A percentile compares a stretch with the other conserved stretches of the same genome.
phyloP scores from a whole-genome alignment of 2,888 invertebrate species.

The Lycophotia porphyrea region DNA sequence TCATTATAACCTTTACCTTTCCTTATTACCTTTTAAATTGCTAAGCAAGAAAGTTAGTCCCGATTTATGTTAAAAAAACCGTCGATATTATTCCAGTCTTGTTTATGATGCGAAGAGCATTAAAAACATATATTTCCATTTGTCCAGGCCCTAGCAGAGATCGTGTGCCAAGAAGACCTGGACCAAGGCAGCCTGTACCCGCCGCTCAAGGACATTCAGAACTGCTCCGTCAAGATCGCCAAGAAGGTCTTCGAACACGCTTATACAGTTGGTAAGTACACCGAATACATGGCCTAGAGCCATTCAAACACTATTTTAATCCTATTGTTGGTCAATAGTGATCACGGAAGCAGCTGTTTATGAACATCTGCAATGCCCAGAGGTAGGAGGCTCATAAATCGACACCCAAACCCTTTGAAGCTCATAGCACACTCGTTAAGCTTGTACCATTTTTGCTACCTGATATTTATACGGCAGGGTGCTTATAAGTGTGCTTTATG shows the following conservation, averaged over 20 bases:
- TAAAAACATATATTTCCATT: not conserved
- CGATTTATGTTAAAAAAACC: not conserved
- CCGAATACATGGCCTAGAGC: too few relatives aligned
- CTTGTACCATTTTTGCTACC: not conserved
- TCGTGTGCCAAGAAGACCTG: conserved; percentile 95
- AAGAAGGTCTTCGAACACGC: conserved; percentile 95
- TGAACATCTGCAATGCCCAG: not conserved
- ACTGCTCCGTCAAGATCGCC: conserved; percentile 97
- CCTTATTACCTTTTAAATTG: not conserved
- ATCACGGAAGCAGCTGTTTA: not conserved
- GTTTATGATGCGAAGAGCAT: not conserved
- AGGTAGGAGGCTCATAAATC: not conserved
- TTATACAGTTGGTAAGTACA: conserved; percentile 92
- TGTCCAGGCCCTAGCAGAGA: conserved; percentile 93
- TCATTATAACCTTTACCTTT: too few relatives aligned
- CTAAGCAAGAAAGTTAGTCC: not conserved
- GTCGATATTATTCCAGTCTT: not conserved
- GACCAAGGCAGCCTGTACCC: conserved; percentile 97
- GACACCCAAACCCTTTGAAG: not conserved
- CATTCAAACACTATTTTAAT: not conserved
- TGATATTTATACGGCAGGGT: not conserved
- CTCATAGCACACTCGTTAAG: not conserved
- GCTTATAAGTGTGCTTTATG: not conserved
- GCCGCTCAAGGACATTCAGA: conserved; percentile 94
- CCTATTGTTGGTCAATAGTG: not conserved